Evolutionary conservation across 1,140 invertebrate genomes (phyloP), one percentile per base, ranked within the genome.

Genomic region (Dreissena polymorpha): DNA sequence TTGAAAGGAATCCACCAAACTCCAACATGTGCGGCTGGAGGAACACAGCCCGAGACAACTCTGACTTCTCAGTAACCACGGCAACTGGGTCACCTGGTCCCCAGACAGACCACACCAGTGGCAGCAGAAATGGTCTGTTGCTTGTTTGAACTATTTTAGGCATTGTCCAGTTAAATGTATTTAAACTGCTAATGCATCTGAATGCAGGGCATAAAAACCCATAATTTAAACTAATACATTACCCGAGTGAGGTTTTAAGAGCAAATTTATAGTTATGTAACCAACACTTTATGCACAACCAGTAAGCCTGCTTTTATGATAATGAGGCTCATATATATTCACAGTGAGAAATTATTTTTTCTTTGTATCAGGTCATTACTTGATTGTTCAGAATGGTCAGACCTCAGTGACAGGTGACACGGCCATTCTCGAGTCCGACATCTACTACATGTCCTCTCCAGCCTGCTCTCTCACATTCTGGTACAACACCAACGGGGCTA

Each of bases 401-500:
- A 81, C 85, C 10, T 85, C 81, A 55, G 60, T 80, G 12, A 64
- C 63, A 21, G 87, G 87, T 7, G 82, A 89, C 57, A 88, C 83
- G 27, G 89, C 91, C 0, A 74, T 88, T 16, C 86, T 91, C 13
- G 79, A 83, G 73, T 90, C 88, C 49, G 75, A 82, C 18, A 67
- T 84, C 10, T 89, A 87, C 75, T 85, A 81, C 39, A 69, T 87
- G 13, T 85, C 87, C 14, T 77, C 85, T 51, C 79, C 86, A 12
- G 72, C 84, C 39, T 91, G 90, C 79, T 73, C 85, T 13, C 78
- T 91, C 53, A 86, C 84, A 21, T 90, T 97, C 90, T 97, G 95
- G 94, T 95, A 93, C 87, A 96, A 97, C 88, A 96, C 97, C 96
- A 96, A 94, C 87, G 96, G 96, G 25, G 63, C 39, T 70, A 72